These are phyloP conservation scores for Myathropa florea DNA, from an alignment of 2,888 invertebrate genomes.

Conservation along the genomic window DNA sequence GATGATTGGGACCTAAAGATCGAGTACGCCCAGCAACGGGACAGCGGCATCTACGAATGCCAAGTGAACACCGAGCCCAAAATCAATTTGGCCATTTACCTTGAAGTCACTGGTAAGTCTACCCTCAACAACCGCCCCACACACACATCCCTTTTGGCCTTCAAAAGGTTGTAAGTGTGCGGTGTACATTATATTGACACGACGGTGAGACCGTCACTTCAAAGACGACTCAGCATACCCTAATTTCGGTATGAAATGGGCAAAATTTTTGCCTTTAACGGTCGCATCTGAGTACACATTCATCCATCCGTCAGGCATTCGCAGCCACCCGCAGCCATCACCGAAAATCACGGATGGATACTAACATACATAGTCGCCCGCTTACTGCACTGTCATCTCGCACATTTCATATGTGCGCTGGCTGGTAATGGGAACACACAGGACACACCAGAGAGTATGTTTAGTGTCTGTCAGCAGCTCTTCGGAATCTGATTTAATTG, in stretches of 20 bases:
- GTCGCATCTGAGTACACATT: not conserved
- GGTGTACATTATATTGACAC: too few relatives aligned
- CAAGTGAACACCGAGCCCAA: constrained; percentile 95
- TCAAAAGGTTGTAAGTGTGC: too few relatives aligned
- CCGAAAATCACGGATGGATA: too few relatives aligned
- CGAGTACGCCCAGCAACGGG: constrained; percentile 90
- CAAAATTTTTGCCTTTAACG: too few relatives aligned
- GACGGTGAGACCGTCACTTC: constrained; percentile 33
- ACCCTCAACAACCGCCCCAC: not conserved
- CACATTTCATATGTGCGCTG: not conserved
- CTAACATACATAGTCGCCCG: not conserved
- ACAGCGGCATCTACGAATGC: constrained; percentile 93
- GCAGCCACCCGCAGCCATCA: too few relatives aligned
- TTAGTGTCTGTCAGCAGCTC: constrained; percentile 27
- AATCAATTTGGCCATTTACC: constrained; percentile 90
- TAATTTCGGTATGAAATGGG: constrained; percentile 42
- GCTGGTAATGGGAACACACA: too few relatives aligned
- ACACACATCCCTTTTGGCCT: constrained; percentile 14
- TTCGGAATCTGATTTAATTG: constrained; percentile 37
- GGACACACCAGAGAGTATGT: not conserved
- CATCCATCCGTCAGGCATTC: too few relatives aligned
- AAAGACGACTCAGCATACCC: constrained; percentile 21
- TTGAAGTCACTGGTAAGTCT: constrained; percentile 88
- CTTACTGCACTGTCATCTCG: not conserved
- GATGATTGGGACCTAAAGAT: constrained; percentile 94